A percentile compares a stretch with the other conserved stretches of the same genome.
phyloP scores from a whole-genome alignment of 1,140 invertebrate species.

The Varroa destructor region DNA sequence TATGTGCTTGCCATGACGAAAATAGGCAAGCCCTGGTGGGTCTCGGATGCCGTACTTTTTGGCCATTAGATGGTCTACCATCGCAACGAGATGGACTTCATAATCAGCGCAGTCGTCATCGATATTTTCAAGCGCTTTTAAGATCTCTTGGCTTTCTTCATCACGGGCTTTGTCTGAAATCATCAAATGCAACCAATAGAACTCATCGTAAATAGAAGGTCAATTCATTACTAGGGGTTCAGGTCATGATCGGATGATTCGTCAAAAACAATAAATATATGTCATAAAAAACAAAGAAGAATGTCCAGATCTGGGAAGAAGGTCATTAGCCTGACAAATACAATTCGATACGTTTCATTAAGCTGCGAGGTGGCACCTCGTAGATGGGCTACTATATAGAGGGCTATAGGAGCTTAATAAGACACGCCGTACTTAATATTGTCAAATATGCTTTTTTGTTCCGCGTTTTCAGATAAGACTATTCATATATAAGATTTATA shows the following conservation, averaged over 20 bases:
- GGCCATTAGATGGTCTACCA: constrained; percentile 74
- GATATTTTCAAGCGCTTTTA: constrained; percentile 72
- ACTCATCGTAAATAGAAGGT: constrained; percentile 26
- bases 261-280: too few relatives aligned
- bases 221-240: neutral
- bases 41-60: constrained; percentile 82
- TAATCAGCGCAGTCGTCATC: constrained; percentile 81
- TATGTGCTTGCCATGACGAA: constrained; percentile 73
- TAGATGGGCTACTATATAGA: neutral
- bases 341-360: neutral
- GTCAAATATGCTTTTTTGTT: too few relatives aligned
- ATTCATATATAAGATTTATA: too few relatives aligned
- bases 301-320: too few relatives aligned
- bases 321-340: too few relatives aligned
- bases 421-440: too few relatives aligned
- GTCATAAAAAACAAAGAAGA: too few relatives aligned
- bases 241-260: neutral
- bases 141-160: constrained; percentile 42
- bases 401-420: too few relatives aligned
- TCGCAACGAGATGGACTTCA: constrained; percentile 79
- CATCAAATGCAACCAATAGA: constrained; percentile 9
- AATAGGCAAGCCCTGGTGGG: constrained; percentile 76
- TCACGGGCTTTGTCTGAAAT: constrained; percentile 59
- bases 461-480: too few relatives aligned
- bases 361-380: neutral